A percentile compares a stretch with the other conserved stretches of the same genome.
phyloP scores from a whole-genome alignment of 2,797 vertebrate species.

The Pelodytes ibericus region DNA sequence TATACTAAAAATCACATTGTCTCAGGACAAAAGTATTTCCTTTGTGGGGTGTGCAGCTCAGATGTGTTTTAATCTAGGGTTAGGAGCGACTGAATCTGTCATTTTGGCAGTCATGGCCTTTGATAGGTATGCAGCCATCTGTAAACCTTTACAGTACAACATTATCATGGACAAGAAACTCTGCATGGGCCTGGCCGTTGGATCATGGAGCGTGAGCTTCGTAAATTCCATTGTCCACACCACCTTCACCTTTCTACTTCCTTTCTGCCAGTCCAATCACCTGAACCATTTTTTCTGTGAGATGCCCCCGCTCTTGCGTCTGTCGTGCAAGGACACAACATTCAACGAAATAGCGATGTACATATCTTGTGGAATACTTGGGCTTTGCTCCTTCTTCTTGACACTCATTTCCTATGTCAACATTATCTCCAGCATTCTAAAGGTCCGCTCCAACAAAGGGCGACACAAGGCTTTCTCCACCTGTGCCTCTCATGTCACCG shows the following conservation, averaged over 20 bases:
- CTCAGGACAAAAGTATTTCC: slow-evolving; percentile 22
- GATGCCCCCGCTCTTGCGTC: neutral
- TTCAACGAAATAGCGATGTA: slow-evolving; percentile 6
- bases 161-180: slow-evolving; percentile 15
- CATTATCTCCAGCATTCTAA: slow-evolving; percentile 3
- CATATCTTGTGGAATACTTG: neutral
- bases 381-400: neutral
- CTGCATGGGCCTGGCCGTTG: neutral
- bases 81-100: slow-evolving; percentile 22
- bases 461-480: slow-evolving; percentile 10
- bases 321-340: neutral
- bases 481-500: neutral
- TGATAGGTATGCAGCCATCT: slow-evolving; percentile 37
- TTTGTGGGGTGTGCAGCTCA: slow-evolving; percentile 19
- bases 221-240: neutral
- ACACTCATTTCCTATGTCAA: neutral
- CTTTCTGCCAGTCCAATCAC: slow-evolving; percentile 24
- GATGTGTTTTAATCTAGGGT: neutral
- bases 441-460: neutral
- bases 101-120: slow-evolving; percentile 30
- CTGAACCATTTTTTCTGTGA: slow-evolving; percentile 30
- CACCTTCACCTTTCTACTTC: slow-evolving; percentile 12
- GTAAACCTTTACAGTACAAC: slow-evolving; percentile 31
- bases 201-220: neutral
- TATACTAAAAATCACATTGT: slow-evolving; percentile 14